Conservation (phyloP, 2,797 vertebrate genomes). For the Alca torda region DNA sequence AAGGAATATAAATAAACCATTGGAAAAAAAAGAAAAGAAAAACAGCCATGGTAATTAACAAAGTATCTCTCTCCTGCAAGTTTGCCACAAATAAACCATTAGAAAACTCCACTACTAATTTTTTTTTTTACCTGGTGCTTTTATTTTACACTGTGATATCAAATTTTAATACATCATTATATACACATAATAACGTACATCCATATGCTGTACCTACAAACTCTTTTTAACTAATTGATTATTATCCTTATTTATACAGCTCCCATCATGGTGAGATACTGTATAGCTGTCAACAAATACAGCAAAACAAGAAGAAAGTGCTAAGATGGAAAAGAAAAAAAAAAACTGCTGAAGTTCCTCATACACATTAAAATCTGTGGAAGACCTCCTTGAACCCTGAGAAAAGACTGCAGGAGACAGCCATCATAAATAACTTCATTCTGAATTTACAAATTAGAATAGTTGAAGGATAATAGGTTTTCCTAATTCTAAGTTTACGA, state of each 20-base stretch:
- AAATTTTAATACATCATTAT: neutral
- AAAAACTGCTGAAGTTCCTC: neutral
- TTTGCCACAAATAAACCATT: neutral
- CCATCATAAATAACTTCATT: neutral
- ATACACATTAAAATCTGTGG: neutral
- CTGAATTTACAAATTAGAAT: constrained; percentile 5
- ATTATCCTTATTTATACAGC: neutral
- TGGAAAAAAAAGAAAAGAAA: neutral
- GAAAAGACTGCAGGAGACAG: neutral
- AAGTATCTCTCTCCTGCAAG: neutral
- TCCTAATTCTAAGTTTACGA: neutral
- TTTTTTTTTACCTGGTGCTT: neutral
- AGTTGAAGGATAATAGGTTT: neutral
- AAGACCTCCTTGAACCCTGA: neutral
- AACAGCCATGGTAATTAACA: neutral
- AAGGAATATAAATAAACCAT: neutral
- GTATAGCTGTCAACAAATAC: neutral
- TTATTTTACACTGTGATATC: neutral
- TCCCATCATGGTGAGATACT: neutral
- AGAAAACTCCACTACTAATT: neutral
- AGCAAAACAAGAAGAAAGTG: neutral
- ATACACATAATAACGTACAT: neutral
- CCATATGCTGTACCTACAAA: neutral
- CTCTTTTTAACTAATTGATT: neutral
- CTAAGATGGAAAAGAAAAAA: neutral